A percentile compares a stretch with the other conserved stretches of the same genome.
These are phyloP conservation scores for Pipa parva DNA, from an alignment of 2,113 vertebrate species.

Conservation along the genomic window DNA sequence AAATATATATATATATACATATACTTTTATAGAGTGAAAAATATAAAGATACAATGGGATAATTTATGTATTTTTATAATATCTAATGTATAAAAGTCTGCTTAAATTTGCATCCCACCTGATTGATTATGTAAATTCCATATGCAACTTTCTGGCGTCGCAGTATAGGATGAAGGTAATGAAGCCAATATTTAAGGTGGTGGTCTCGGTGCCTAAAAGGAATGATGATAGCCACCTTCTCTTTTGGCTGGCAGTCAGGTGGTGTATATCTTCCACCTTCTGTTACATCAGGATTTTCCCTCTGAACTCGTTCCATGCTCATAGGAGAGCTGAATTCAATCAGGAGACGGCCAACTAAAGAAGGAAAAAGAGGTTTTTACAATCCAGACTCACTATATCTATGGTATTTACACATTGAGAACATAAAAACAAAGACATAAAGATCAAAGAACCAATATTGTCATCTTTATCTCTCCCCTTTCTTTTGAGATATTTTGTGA, in stretches of 20 bases:
- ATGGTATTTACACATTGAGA: no score
- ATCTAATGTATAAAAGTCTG: no score
- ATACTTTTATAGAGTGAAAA: no score
- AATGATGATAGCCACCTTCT: constrained; percentile 96
- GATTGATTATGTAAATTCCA: constrained; percentile 94
- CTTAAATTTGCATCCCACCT: constrained; percentile 63
- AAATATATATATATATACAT: no score
- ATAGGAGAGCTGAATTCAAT: constrained; percentile 96
- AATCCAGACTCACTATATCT: no score
- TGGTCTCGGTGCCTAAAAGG: constrained; percentile 94
- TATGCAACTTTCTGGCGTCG: constrained; percentile 92
- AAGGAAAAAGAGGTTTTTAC: constrained; percentile 26
- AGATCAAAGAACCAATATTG: no score
- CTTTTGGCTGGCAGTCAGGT: constrained; percentile 79
- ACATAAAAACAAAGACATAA: no score
- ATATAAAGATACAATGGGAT: no score
- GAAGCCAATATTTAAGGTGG: constrained; percentile 97
- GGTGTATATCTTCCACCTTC: constrained; percentile 88
- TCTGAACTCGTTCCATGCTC: constrained; percentile 94
- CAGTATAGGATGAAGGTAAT: constrained; percentile 95
- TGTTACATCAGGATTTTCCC: constrained; percentile 91
- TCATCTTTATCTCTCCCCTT: no score
- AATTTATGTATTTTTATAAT: no score
- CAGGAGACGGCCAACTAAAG: constrained; percentile 86
- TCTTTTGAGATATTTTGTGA: no score